phyloP scores from a whole-genome alignment of 2,113 vertebrate genomes.

The Plectropomus leopardus region DNA sequence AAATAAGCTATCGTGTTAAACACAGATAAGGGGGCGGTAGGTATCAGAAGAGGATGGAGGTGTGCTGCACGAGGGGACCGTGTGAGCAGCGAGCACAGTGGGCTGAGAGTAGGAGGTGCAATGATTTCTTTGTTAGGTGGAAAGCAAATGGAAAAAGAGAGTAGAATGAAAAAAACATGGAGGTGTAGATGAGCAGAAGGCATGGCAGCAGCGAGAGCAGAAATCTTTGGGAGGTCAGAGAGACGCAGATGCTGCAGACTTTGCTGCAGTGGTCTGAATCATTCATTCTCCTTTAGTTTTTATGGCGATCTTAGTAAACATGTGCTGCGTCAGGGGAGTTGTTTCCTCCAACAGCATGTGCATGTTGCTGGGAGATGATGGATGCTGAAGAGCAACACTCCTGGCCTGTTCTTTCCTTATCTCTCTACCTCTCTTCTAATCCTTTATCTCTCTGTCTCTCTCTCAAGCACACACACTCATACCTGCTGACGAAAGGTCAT shows the following conservation, averaged over 20 bases:
- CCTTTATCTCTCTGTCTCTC: conserved; percentile 1
- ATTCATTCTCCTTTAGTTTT: conserved; percentile 62
- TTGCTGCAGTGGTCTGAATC: conserved; percentile 58
- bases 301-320: conserved; percentile 57
- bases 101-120: conserved; percentile 23
- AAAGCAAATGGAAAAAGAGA: conserved; percentile 46
- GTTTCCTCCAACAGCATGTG: conserved; percentile 33
- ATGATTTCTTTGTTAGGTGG: conserved; percentile 3
- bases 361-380: conserved; percentile 33
- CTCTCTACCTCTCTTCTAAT: conserved; percentile 20
- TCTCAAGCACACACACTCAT: neutral
- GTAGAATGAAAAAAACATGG: conserved; percentile 48
- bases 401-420: neutral
- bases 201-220: conserved; percentile 18
- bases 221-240: conserved; percentile 37
- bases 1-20: conserved; percentile 17
- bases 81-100: neutral
- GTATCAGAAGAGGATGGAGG: neutral
- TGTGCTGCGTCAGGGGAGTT: conserved; percentile 28
- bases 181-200: conserved; percentile 51
- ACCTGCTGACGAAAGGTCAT: neutral
- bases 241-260: conserved; percentile 40
- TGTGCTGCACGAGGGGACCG: neutral
- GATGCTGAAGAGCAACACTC: conserved; percentile 33
- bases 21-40: neutral